Conservation (phyloP, 2,888 invertebrate genomes). For the Zhuqinia jingwanae region DNA sequence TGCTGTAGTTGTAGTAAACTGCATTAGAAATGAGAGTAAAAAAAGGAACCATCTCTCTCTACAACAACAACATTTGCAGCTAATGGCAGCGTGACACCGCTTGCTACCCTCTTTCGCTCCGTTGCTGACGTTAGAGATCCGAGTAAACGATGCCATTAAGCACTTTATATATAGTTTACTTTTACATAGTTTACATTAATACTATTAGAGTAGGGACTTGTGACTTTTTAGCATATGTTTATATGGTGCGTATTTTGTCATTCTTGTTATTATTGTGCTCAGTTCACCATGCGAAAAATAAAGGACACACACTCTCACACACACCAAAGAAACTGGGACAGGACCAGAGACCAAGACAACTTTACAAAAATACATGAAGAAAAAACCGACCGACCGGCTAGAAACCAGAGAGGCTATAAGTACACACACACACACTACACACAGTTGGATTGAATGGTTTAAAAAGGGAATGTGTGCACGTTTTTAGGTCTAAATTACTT, state of each 20-base stretch:
- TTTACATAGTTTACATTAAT: constrained; percentile 46
- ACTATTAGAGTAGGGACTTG: no score
- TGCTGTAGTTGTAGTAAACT: background rate
- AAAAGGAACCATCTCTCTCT: constrained; percentile 35
- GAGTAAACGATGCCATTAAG: constrained; percentile 56
- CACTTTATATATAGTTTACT: no score
- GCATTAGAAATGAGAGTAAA: background rate
- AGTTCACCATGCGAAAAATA: constrained; percentile 16
- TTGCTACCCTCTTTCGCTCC: background rate
- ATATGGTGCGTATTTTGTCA: no score
- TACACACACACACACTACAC: no score
- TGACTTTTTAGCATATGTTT: no score
- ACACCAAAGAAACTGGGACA: no score
- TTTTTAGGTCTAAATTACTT: background rate
- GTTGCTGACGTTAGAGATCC: constrained; percentile 44
- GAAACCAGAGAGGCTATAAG: background rate
- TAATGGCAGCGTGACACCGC: constrained; percentile 48
- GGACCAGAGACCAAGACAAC: constrained; percentile 1
- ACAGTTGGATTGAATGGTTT: no score
- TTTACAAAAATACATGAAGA: background rate
- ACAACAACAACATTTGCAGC: constrained; percentile 25
- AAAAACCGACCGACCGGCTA: background rate
- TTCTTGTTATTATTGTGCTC: background rate
- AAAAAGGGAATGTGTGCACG: background rate
- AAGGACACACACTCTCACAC: no score